Conservation (phyloP, 1,140 invertebrate genomes). For the Drosophila teissieri region DNA sequence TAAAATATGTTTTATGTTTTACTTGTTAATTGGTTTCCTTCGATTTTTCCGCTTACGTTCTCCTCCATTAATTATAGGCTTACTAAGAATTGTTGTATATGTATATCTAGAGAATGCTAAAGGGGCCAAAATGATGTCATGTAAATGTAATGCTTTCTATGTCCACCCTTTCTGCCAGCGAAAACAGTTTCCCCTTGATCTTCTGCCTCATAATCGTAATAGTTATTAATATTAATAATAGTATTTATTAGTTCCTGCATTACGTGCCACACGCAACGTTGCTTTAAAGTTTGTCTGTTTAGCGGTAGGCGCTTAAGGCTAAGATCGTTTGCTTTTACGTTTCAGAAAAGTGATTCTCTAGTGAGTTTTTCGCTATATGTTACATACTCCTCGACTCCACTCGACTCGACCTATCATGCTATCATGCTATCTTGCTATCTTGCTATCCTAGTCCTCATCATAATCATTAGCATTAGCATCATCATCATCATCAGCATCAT, state of each 20-base stretch:
- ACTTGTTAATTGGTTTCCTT: constrained; percentile 41
- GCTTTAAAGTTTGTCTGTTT: constrained; percentile 13
- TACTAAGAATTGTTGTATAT: constrained; percentile 56
- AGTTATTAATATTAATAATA: constrained; percentile 19
- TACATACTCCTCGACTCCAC: constrained; percentile 41
- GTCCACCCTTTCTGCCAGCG: constrained; percentile 6
- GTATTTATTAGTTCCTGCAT: constrained; percentile 18
- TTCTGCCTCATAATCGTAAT: constrained; percentile 35
- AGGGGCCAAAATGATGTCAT: constrained; percentile 8
- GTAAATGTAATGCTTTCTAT: constrained; percentile 11
- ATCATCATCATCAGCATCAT: not conserved
- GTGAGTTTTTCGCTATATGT: constrained; percentile 43
- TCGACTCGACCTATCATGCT: not conserved
- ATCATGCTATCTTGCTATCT: too few species aligned
- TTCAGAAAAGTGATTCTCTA: constrained; percentile 42
- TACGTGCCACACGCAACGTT: constrained; percentile 17
- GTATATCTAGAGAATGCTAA: constrained; percentile 31
- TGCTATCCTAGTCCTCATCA: too few species aligned
- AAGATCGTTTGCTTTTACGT: constrained; percentile 50
- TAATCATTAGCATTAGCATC: too few species aligned
- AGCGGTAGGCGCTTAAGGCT: constrained; percentile 67
- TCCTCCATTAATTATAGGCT: constrained; percentile 46
- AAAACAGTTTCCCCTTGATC: constrained; percentile 25
- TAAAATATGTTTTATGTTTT: constrained; percentile 67
- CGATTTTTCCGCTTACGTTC: constrained; percentile 6